These are phyloP conservation scores for Drosophila trichaetosa DNA, from an alignment of 2,888 invertebrate genomes.

Conservation along the genomic window DNA sequence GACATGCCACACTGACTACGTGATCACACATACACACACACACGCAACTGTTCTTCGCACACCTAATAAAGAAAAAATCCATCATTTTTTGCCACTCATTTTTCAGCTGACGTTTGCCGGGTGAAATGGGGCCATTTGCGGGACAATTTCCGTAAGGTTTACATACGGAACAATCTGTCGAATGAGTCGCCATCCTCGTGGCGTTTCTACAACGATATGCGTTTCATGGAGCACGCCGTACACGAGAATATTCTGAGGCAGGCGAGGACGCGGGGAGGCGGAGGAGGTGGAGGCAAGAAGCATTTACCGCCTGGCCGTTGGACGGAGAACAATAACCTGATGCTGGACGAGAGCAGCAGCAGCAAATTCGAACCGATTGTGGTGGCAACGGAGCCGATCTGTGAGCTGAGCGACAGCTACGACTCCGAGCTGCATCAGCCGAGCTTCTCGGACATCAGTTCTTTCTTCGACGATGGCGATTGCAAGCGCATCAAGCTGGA, in stretches of 20 bases:
- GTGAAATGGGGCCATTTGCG: constrained; percentile 80
- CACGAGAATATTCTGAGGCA: constrained; percentile 78
- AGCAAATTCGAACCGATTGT: constrained; percentile 58
- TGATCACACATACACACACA: background rate
- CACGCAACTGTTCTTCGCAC: constrained; percentile 8
- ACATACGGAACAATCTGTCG: constrained; percentile 78
- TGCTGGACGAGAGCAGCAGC: constrained; percentile 31
- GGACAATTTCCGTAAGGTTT: constrained; percentile 81
- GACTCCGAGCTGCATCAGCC: constrained; percentile 76
- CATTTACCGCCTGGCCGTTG: constrained; percentile 45
- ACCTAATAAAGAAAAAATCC: background rate
- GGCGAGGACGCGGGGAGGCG: constrained; percentile 53
- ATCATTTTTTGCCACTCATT: background rate
- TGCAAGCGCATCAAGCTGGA: constrained; percentile 71
- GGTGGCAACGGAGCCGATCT: constrained; percentile 63
- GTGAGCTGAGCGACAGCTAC: constrained; percentile 69
- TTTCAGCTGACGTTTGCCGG: constrained; percentile 77
- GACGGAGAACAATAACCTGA: constrained; percentile 65
- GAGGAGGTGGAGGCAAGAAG: constrained; percentile 54
- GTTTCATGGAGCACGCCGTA: constrained; percentile 79
- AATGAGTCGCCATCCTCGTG: constrained; percentile 79
- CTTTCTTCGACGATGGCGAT: constrained; percentile 70
- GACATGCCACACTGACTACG: background rate
- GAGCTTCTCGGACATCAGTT: constrained; percentile 77
- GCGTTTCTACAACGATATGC: constrained; percentile 81